These are phyloP conservation scores for Pentalonia nigronervosa DNA, from an alignment of 1,140 invertebrate species.

Conservation along the genomic window DNA sequence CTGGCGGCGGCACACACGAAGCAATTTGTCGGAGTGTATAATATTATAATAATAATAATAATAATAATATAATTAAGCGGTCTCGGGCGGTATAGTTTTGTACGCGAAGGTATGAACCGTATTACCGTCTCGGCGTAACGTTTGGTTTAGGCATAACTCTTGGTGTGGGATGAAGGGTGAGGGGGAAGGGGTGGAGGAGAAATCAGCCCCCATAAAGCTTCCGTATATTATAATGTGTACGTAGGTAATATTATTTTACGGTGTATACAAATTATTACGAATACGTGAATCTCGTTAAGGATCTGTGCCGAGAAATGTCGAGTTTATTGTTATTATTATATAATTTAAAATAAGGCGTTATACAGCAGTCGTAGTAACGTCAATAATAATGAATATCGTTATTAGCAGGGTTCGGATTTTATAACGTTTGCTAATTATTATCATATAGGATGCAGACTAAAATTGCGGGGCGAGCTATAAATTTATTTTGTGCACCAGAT, in stretches of 20 bases:
- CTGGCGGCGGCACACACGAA: background rate
- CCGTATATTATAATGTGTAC: background rate
- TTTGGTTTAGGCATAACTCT: background rate
- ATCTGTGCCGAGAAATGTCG: background rate
- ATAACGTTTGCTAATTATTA: no score
- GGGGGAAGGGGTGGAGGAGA: no score
- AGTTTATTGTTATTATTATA: background rate
- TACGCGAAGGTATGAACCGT: background rate
- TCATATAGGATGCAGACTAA: no score
- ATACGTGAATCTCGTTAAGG: background rate
- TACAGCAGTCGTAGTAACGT: background rate
- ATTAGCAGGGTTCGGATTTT: no score
- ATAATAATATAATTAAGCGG: conserved; percentile 12
- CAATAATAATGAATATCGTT: background rate
- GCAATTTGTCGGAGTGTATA: conserved; percentile 10
- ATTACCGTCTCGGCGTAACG: background rate
- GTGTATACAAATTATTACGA: background rate
- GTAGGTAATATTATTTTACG: no score
- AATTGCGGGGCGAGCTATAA: no score
- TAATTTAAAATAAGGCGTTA: background rate
- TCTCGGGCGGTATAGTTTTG: background rate
- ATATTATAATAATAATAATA: background rate
- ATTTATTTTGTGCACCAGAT: no score
- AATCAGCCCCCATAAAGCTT: background rate
- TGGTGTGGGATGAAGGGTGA: no score